Evolutionary conservation across 1,140 invertebrate species (phyloP).

Genomic region (Drosophila parvula): DNA sequence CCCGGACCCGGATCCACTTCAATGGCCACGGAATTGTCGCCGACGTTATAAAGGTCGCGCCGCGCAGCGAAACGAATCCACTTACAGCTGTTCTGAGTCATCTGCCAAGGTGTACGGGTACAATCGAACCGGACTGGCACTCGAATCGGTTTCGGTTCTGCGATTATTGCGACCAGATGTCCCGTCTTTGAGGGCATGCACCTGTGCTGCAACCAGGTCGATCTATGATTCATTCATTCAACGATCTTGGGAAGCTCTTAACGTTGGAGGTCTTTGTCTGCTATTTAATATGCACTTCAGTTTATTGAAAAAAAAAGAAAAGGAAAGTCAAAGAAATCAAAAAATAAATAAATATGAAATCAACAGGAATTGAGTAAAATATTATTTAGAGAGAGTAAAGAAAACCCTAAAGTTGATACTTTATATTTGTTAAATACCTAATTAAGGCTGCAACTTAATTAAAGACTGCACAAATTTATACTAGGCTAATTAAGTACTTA

Average conservation of each 20-base stretch:
- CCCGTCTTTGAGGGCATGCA: constrained; percentile 35
- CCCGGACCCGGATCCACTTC: constrained; percentile 5
- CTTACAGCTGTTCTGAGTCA: constrained; percentile 49
- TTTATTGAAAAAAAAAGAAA: too few relatives aligned
- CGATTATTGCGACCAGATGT: constrained; percentile 23
- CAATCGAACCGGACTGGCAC: constrained; percentile 7
- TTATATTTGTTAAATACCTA: too few relatives aligned
- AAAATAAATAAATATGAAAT: too few relatives aligned
- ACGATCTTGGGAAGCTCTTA: neutral
- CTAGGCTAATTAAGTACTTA: too few relatives aligned
- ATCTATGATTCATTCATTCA: constrained; percentile 4
- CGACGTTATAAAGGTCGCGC: constrained; percentile 32
- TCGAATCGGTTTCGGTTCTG: neutral
- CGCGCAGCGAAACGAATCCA: constrained; percentile 21
- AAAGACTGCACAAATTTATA: too few relatives aligned
- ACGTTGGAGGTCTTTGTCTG: neutral
- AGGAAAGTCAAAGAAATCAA: neutral
- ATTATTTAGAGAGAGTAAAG: too few relatives aligned
- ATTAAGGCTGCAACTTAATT: too few relatives aligned
- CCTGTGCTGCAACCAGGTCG: constrained; percentile 19
- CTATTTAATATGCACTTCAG: neutral
- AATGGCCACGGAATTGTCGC: constrained; percentile 24
- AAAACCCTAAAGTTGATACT: too few relatives aligned
- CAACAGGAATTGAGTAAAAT: too few relatives aligned
- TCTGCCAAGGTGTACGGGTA: constrained; percentile 33